These are phyloP conservation scores for Arrhopalites spinosus DNA, from an alignment of 2,888 invertebrate genomes.

Conservation along the genomic window DNA sequence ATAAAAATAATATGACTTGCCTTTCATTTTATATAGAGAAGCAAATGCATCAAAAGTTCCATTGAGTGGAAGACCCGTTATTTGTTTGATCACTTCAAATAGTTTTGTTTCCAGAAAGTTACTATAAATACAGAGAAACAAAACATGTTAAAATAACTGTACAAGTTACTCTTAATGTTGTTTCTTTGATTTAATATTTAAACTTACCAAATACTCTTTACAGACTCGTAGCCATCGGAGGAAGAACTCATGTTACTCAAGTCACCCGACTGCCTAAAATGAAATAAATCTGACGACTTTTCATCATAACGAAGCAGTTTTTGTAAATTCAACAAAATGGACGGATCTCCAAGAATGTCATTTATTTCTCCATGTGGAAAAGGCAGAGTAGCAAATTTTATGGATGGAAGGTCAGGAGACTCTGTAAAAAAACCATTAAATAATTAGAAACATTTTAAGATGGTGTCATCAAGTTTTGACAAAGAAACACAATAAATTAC, in stretches of 20 bases:
- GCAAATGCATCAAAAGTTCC: conserved; percentile 53
- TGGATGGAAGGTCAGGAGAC: not conserved
- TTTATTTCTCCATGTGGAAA: conserved; percentile 47
- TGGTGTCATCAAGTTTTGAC: too few relatives aligned
- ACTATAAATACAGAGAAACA: conserved; percentile 29
- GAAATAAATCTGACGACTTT: conserved; percentile 52
- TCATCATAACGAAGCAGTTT: conserved; percentile 37
- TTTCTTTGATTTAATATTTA: not conserved
- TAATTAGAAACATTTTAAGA: too few relatives aligned
- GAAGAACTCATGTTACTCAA: conserved; percentile 37
- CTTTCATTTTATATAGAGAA: conserved; percentile 50
- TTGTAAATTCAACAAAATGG: conserved; percentile 36
- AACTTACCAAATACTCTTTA: conserved; percentile 45
- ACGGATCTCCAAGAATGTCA: conserved; percentile 42
- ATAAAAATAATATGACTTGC: conserved; percentile 30
- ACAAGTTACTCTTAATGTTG: not conserved
- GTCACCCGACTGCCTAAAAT: conserved; percentile 53
- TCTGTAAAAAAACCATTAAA: not conserved
- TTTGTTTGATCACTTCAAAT: conserved; percentile 41
- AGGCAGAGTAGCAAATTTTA: conserved; percentile 31
- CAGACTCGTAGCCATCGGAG: conserved; percentile 31
- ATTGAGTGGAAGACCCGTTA: conserved; percentile 52
- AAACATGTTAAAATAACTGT: not conserved
- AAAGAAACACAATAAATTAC: not conserved
- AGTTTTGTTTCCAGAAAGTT: conserved; percentile 43